These are phyloP conservation scores for Molossus molossus DNA, from an alignment of 2,797 vertebrate species.

Conservation along the genomic window DNA sequence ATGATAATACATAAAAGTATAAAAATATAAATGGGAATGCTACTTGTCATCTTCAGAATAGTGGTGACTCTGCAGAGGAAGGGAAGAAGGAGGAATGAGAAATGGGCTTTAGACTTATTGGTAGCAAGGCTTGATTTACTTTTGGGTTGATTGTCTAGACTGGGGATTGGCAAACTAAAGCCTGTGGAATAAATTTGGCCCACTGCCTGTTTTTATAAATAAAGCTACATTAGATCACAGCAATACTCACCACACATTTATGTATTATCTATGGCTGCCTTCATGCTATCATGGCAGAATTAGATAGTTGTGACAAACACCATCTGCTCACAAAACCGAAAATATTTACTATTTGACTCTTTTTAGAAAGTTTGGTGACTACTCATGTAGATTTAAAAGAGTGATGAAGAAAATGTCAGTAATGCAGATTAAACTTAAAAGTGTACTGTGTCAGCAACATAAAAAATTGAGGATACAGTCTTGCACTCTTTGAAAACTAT, in stretches of 20 bases:
- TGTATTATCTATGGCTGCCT: not conserved
- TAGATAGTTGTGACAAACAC: not conserved
- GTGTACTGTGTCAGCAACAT: not conserved
- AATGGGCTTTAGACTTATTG: not conserved
- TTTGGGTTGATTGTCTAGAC: not conserved
- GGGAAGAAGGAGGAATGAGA: not conserved
- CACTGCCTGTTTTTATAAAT: not conserved
- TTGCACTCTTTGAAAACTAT: not conserved
- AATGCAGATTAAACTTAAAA: conserved; percentile 10
- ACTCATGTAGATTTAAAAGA: not conserved
- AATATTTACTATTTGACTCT: conserved; percentile 26
- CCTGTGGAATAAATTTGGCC: not conserved
- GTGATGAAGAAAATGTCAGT: not conserved
- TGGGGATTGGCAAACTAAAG: not conserved
- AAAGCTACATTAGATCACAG: not conserved
- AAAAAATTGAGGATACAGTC: conserved; percentile 8
- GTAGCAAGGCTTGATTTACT: not conserved
- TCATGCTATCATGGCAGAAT: not conserved
- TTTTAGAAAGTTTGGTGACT: conserved; percentile 8
- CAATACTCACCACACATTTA: not conserved
- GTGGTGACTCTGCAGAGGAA: not conserved
- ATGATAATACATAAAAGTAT: not conserved
- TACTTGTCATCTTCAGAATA: not conserved
- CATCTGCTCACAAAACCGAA: not conserved
- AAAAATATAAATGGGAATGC: not conserved